Conservation (phyloP, 2,888 invertebrate genomes). For the Lissocephala sabroskyi region DNA sequence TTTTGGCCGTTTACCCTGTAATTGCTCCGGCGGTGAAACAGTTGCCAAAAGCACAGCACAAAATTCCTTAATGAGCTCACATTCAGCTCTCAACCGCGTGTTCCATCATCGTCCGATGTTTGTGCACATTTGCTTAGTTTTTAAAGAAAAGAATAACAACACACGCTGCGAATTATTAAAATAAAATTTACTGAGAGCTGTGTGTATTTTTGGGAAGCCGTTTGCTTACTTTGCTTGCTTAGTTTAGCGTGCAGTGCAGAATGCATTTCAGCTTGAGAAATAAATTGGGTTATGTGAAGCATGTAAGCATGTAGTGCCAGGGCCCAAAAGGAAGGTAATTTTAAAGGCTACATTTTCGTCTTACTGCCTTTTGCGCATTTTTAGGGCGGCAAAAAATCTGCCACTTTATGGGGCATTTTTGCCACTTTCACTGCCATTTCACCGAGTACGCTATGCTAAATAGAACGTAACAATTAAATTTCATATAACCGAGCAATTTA, state of each 20-base stretch:
- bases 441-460: background rate
- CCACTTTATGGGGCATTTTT: too few relatives aligned
- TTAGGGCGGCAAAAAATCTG: too few relatives aligned
- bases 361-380: too few relatives aligned
- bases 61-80: conserved; percentile 48
- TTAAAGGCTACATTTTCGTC: too few relatives aligned
- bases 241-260: conserved; percentile 34
- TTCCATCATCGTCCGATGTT: background rate
- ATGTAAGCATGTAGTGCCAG: too few relatives aligned
- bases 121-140: background rate
- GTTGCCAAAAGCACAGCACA: conserved; percentile 48
- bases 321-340: too few relatives aligned
- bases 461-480: conserved; percentile 46
- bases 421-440: background rate
- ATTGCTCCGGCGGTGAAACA: conserved; percentile 22
- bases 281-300: conserved; percentile 21
- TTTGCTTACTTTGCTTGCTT: conserved; percentile 12
- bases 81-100: conserved; percentile 28
- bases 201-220: background rate
- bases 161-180: background rate
- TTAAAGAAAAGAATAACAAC: background rate
- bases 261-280: conserved; percentile 23
- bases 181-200: background rate
- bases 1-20: background rate
- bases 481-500: conserved; percentile 28